These are phyloP conservation scores for Helicoverpa armigera DNA, from an alignment of 1,140 invertebrate genomes.

Conservation along the genomic window DNA sequence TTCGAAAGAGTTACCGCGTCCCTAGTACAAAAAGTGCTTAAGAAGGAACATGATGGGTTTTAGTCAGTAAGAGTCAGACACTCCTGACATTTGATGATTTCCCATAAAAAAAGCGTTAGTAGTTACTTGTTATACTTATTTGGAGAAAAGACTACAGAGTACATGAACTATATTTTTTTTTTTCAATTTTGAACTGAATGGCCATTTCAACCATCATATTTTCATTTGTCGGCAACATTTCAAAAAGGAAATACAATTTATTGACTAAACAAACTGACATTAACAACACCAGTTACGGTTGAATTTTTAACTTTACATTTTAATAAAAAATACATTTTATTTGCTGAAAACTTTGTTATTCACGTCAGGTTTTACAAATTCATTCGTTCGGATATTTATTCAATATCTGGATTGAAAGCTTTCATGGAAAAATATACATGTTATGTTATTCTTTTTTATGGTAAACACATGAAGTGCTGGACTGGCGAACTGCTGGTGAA, in stretches of 20 bases:
- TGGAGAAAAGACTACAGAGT: too few relatives aligned
- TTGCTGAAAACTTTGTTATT: constrained; percentile 34
- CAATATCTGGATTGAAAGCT: not conserved
- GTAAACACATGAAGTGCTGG: not conserved
- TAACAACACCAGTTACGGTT: constrained; percentile 6
- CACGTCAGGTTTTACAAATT: constrained; percentile 34
- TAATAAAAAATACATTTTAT: constrained; percentile 23
- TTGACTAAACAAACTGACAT: constrained; percentile 1
- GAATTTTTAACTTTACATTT: constrained; percentile 8
- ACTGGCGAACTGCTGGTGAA: constrained; percentile 5
- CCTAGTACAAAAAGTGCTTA: too few relatives aligned
- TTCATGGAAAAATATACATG: not conserved
- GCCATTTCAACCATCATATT: too few relatives aligned
- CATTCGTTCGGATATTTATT: constrained; percentile 34
- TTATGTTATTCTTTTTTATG: constrained; percentile 4
- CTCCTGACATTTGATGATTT: too few relatives aligned
- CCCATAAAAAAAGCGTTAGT: too few relatives aligned
- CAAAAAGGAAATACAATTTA: not conserved
- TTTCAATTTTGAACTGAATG: too few relatives aligned
- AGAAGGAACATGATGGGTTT: too few relatives aligned
- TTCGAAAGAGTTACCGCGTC: too few relatives aligned
- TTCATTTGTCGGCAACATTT: too few relatives aligned
- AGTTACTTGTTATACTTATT: too few relatives aligned
- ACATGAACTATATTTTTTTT: too few relatives aligned
- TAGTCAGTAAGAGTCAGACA: too few relatives aligned